phyloP scores from a whole-genome alignment of 2,797 vertebrate species.

The Kryptolebias ocellatus region DNA sequence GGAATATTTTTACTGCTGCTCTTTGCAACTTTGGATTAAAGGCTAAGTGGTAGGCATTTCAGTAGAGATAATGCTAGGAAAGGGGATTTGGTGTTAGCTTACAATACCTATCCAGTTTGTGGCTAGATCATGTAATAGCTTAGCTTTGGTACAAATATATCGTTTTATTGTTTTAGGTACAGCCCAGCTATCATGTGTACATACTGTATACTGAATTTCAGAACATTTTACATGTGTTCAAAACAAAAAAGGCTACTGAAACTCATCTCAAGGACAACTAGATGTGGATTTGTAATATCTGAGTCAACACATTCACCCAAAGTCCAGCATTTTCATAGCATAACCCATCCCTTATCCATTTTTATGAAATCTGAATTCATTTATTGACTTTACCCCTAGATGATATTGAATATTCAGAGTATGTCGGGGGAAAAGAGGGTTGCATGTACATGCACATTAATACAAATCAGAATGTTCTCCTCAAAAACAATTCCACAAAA shows the following conservation, averaged over 20 bases:
- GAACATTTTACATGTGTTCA: not conserved
- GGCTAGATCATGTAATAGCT: too few relatives aligned
- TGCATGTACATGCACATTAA: conserved; percentile 68
- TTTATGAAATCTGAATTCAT: conserved; percentile 65
- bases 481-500: conserved; percentile 72
- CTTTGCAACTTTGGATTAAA: too few relatives aligned
- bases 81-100: too few relatives aligned
- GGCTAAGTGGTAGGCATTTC: too few relatives aligned
- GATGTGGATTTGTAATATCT: conserved; percentile 32
- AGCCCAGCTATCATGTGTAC: not conserved
- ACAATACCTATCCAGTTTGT: too few relatives aligned
- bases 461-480: conserved; percentile 73
- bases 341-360: conserved; percentile 44
- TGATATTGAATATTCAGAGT: conserved; percentile 75
- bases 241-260: conserved; percentile 24
- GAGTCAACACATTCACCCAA: conserved; percentile 23
- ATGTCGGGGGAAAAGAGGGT: conserved; percentile 60
- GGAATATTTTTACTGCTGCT: too few relatives aligned
- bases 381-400: conserved; percentile 70
- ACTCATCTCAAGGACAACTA: conserved; percentile 42
- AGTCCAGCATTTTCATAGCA: conserved; percentile 40
- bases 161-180: not conserved
- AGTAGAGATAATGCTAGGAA: too few relatives aligned
- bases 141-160: too few relatives aligned
- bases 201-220: not conserved